Base-by-base conservation (phyloP, 2,113 vertebrate species). In the Charadrius vociferus region DNA sequence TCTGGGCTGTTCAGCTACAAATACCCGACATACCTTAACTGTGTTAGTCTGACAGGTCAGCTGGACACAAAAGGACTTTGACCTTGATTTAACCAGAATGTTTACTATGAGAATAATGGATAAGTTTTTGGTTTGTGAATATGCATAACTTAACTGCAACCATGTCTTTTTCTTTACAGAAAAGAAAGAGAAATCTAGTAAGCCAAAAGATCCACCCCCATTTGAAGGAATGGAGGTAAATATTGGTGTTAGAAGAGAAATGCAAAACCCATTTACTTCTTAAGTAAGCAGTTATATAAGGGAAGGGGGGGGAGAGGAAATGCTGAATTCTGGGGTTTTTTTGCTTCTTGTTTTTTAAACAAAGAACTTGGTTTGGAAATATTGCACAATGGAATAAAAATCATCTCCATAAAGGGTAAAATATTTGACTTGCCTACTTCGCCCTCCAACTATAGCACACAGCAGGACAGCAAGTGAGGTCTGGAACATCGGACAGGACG, bases 211-310 rank as follows among this genome's bases (percentile, higher is more conserved):
- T 96, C 98, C 99, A 77, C 97, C 98, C 56, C 98, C 98, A 5
- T 99, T 99, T 97, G 98, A 99, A 96, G 99, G 99, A 95, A 98
- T 99, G 94, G 99, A 99, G 98, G 99, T 99, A 98, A 98, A 91
- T 90, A 63, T 5, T 73, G 21, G 10, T 56, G 66, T 89, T 84
- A 81, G 45, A 79, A 74, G 49, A 32, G 59, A 30, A 92, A 55
- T 49, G 5, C 24, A 58, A 92, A 77, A 10, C 10, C 18, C 7
- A 5, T 52, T 81, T 86, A 18, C 49, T 82, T 13, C 36, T 66
- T 67, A 81, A 90, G 34, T 36, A 81, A 72, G 34, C 24, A 59
- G 43, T 73, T 90, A 63, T 39, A 29, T 77, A 80, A 85, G 21
- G 16, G n/a, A 21, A 21, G 14, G 21, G n/a, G n/a, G 3, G 21